These are phyloP conservation scores for Ptilodon capucinus DNA, from an alignment of 2,888 invertebrate genomes.

Conservation along the genomic window DNA sequence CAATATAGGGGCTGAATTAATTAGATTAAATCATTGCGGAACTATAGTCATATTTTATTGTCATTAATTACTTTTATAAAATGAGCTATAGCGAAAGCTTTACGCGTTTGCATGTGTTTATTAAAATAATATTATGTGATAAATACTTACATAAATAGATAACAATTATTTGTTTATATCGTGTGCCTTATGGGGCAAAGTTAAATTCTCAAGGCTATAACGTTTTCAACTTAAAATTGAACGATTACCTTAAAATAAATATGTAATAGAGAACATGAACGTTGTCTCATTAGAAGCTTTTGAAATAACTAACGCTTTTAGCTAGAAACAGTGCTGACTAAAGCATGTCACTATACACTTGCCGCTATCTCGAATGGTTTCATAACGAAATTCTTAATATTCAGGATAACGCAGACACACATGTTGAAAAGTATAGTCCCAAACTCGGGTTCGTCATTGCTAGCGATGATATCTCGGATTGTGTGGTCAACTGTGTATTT, in stretches of 20 bases:
- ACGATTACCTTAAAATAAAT: not conserved
- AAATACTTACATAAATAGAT: slow-evolving; percentile 4
- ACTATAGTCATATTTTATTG: slow-evolving; percentile 1
- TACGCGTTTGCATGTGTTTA: slow-evolving; percentile 49
- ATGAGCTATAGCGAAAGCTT: slow-evolving; percentile 37
- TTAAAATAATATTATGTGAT: slow-evolving; percentile 10
- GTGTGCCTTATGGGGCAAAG: slow-evolving; percentile 33
- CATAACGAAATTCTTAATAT: slow-evolving; percentile 65
- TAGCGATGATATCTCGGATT: slow-evolving; percentile 50
- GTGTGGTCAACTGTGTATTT: slow-evolving; percentile 57
- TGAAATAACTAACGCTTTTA: slow-evolving; percentile 59
- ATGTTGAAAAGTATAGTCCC: slow-evolving; percentile 60
- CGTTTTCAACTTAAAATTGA: not conserved
- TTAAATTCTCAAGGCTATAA: slow-evolving; percentile 15
- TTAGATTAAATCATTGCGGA: slow-evolving; percentile 1
- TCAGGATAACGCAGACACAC: slow-evolving; percentile 66
- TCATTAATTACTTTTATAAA: slow-evolving; percentile 5
- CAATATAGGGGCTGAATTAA: not conserved
- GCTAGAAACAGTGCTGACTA: slow-evolving; percentile 47
- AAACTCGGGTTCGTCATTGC: slow-evolving; percentile 70
- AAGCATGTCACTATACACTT: slow-evolving; percentile 48
- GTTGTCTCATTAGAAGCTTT: slow-evolving; percentile 42
- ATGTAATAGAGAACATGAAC: slow-evolving; percentile 13
- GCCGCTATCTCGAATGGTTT: slow-evolving; percentile 31
- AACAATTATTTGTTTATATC: slow-evolving; percentile 18